Evolutionary conservation across 2,888 invertebrate genomes (phyloP).

Genomic region (Tetragonula carbonaria): DNA sequence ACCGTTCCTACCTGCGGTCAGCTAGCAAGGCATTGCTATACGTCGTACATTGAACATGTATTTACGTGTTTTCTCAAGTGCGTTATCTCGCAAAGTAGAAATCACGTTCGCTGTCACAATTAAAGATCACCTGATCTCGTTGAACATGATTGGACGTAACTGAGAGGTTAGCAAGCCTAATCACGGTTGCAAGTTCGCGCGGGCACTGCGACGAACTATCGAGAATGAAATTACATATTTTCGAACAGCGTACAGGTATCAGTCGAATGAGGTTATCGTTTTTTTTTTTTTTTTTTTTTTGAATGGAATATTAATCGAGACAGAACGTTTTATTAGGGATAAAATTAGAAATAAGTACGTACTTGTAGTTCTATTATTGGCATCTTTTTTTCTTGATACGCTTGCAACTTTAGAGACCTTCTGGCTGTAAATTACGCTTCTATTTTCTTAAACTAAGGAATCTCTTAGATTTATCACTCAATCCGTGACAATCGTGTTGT

Average conservation of each 20-base stretch:
- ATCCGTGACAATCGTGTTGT: neutral
- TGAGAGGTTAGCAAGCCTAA: slow-evolving; percentile 28
- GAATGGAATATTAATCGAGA: neutral
- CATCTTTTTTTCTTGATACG: neutral
- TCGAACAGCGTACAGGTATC: neutral
- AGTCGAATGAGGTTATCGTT: too few relatives aligned
- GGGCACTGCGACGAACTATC: neutral
- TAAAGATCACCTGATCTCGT: slow-evolving; percentile 11
- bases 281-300: too few relatives aligned
- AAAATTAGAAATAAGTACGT: neutral
- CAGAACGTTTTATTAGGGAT: neutral
- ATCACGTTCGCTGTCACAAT: neutral
- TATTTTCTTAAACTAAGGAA: neutral
- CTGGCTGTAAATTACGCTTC: slow-evolving; percentile 2
- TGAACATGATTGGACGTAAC: slow-evolving; percentile 21
- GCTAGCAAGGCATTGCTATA: neutral
- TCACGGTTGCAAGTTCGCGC: neutral
- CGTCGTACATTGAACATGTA: slow-evolving; percentile 4
- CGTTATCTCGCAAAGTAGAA: neutral
- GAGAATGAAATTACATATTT: neutral
- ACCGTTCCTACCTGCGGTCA: neutral
- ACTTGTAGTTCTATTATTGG: neutral
- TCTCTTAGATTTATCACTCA: neutral
- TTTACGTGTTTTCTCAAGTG: neutral
- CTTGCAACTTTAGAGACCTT: neutral